A percentile compares a stretch with the other conserved stretches of the same genome.
Evolutionary conservation across 2,797 vertebrate genomes (phyloP).

Genomic region (Thripadectes ignobilis): DNA sequence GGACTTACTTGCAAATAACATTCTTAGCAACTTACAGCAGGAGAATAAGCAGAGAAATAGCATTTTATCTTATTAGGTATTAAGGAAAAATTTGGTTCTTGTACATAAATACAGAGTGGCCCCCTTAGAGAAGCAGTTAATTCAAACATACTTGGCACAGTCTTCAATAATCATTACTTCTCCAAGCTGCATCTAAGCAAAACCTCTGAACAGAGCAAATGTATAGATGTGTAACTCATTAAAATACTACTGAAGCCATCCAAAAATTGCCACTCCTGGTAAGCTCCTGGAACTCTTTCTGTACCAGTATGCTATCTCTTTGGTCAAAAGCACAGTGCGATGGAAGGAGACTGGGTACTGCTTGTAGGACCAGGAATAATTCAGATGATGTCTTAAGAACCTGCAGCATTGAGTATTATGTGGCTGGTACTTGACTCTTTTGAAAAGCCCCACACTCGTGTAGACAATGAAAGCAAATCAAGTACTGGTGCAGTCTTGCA

Average conservation of each 20-base stretch:
- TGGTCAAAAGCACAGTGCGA: background rate
- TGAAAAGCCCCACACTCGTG: background rate
- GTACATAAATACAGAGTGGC: background rate
- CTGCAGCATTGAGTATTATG: background rate
- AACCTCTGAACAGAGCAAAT: background rate
- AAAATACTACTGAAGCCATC: background rate
- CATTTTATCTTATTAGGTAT: background rate
- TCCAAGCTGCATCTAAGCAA: constrained; percentile 13
- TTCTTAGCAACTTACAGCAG: background rate
- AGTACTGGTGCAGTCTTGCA: background rate
- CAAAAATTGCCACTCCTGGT: background rate
- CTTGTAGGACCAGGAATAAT: background rate
- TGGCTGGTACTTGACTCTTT: background rate
- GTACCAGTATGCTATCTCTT: background rate
- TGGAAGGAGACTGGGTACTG: background rate
- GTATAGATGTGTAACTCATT: background rate
- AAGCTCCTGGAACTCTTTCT: background rate
- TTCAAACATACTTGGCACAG: background rate
- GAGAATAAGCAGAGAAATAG: background rate
- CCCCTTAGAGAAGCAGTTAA: background rate
- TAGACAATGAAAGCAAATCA: background rate
- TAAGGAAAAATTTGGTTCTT: background rate
- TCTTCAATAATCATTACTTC: background rate
- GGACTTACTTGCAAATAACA: background rate
- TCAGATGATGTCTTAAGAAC: background rate